Evolutionary conservation across 2,888 invertebrate genomes (phyloP).

Genomic region (Charanyca ferruginea): DNA sequence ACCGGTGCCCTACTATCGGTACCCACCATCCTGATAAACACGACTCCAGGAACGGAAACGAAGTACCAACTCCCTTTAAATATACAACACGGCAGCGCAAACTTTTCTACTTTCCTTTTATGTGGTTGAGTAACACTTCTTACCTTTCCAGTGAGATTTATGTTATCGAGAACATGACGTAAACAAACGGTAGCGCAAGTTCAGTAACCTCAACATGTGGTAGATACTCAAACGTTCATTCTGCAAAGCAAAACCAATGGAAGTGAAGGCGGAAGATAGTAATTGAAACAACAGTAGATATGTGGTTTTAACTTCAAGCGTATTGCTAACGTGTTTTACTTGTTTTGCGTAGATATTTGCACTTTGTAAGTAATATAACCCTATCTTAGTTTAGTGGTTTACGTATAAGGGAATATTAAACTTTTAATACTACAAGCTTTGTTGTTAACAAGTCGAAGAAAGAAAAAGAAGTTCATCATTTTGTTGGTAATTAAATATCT

Average conservation of each 20-base stretch:
- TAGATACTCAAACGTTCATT: conserved; percentile 61
- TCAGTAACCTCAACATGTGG: conserved; percentile 63
- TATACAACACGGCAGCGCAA: conserved; percentile 41
- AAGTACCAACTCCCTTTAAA: conserved; percentile 41
- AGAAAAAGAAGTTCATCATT: not conserved
- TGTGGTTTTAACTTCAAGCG: conserved; percentile 56
- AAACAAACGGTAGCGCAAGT: conserved; percentile 60
- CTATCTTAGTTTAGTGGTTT: not conserved
- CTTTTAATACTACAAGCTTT: not conserved
- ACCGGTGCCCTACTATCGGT: conserved; percentile 62
- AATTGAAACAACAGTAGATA: conserved; percentile 62
- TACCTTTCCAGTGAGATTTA: conserved; percentile 41
- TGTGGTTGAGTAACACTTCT: conserved; percentile 46
- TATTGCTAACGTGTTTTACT: conserved; percentile 38
- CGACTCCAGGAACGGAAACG: conserved; percentile 28
- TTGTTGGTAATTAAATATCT: not conserved
- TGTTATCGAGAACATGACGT: conserved; percentile 43
- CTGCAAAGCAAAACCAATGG: conserved; percentile 67
- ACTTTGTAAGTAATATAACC: conserved; percentile 4
- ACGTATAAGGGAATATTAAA: not conserved
- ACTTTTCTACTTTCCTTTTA: conserved; percentile 57
- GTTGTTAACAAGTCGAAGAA: not conserved
- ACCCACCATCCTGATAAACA: conserved; percentile 36
- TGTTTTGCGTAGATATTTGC: conserved; percentile 17
- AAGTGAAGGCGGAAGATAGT: conserved; percentile 64